These are phyloP conservation scores for Oncorhynchus mykiss DNA, from an alignment of 2,113 vertebrate species.

Conservation along the genomic window DNA sequence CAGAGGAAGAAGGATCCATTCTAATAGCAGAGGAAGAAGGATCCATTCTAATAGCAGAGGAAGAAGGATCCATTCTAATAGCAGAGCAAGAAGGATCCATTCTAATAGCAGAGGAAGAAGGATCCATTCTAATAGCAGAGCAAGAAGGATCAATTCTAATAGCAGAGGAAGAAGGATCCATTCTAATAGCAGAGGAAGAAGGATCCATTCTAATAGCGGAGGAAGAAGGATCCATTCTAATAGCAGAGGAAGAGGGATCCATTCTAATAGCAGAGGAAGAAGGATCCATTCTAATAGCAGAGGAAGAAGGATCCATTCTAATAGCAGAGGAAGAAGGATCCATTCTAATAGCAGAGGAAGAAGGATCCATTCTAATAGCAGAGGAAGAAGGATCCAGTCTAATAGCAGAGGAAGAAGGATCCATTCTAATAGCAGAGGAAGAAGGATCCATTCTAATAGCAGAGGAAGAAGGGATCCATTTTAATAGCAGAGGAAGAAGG, in stretches of 20 bases:
- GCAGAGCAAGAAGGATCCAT: constrained; percentile 57
- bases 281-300: constrained; percentile 59
- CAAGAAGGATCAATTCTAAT: constrained; percentile 62
- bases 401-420: constrained; percentile 68
- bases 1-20: constrained; percentile 60
- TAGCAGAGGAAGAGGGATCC: constrained; percentile 66
- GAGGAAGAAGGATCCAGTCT: constrained; percentile 26
- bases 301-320: constrained; percentile 67
- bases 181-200: constrained; percentile 45
- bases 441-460: constrained; percentile 57
- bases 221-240: constrained; percentile 46
- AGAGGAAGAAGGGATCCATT: constrained; percentile 67
- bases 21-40: constrained; percentile 42
- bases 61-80: constrained; percentile 62
- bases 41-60: constrained; percentile 55
- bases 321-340: constrained; percentile 17
- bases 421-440: constrained; percentile 54
- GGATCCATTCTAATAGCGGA: constrained; percentile 57
- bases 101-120: constrained; percentile 48
- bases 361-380: constrained; percentile 65
- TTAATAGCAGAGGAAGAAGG: constrained; percentile 51
- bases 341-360: constrained; percentile 67
- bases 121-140: constrained; percentile 56
- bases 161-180: constrained; percentile 54
- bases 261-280: constrained; percentile 47